Conservation (phyloP, 2,888 invertebrate species). For the Metacarcinus magister region DNA sequence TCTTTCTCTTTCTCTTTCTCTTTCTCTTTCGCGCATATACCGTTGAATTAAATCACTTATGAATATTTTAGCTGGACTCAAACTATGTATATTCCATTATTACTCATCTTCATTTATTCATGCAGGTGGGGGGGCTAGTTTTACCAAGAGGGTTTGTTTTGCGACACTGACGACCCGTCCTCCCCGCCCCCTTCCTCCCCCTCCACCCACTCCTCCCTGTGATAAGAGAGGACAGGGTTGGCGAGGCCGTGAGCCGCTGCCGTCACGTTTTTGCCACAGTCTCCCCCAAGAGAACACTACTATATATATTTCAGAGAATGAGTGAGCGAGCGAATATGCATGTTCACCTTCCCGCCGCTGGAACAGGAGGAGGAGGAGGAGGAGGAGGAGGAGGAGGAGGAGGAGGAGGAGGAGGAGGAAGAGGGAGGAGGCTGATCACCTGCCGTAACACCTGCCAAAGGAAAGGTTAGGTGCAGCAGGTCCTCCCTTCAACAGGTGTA, state of each 20-base stretch:
- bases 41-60: neutral
- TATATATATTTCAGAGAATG: slow-evolving; percentile 7
- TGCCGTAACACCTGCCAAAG: no score
- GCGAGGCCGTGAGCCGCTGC: neutral
- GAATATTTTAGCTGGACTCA: slow-evolving; percentile 9
- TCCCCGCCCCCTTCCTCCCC: neutral
- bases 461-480: no score
- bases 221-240: neutral
- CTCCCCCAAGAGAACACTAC: neutral
- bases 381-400: neutral
- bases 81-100: neutral
- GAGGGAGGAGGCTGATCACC: no score
- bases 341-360: neutral
- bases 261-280: neutral
- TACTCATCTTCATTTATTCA: neutral
- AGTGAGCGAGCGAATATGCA: neutral
- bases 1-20: slow-evolving; percentile 34
- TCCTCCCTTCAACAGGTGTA: no score
- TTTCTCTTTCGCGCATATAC: neutral
- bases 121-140: neutral
- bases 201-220: neutral
- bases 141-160: neutral
- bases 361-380: neutral
- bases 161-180: neutral
- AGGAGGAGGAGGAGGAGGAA: neutral